Base-by-base conservation (phyloP, 2,888 invertebrate species). In the Molanna angustata region DNA sequence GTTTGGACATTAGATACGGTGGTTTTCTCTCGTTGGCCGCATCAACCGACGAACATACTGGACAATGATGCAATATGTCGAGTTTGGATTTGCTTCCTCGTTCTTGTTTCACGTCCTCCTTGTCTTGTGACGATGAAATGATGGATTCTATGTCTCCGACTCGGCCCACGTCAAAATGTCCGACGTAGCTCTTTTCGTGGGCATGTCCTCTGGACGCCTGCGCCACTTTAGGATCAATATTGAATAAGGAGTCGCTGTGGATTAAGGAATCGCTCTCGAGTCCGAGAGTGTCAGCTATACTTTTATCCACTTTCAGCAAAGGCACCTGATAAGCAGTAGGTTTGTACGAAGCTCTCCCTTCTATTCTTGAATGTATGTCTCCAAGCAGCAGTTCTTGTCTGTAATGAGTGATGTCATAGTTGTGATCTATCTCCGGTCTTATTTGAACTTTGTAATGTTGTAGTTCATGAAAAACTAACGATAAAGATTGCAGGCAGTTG, bases 281-380 rank as follows among this genome's bases (percentile, higher is more conserved):
- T 7, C 52, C 57, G 3, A 59, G 20, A 14, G 50, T 54, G 27
- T 59, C 52, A 14, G 52, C 35, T 3, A 59, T 21, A 1, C 50
- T 64, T 62, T 3, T 65, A 62, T 44, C 67, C 64, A 59, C 42
- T 44, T 53, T 52, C 11, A 75, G 62, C 9, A 82, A 65, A 2
- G 80, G 76, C n/a, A 68, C 65, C 65, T 81, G 80, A 63, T 76
- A 81, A 43, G 75, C 72, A 1, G 76, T 78, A 1, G 81, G 80
- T 14, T 69, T 66, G 63, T 80, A 78, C 22, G 67, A 65, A 52
- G 70, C 68, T 33, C 76, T 64, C 21, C 69, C 62, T 14, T 67
- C 66, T 40, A 63, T 61, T 45, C 72, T 69, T 1, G 78, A 74
- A 58, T 77, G 77, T 16, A 78, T 69, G 61, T 78, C 78, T 1